Evolutionary conservation across 2,888 invertebrate genomes (phyloP), one percentile per base, ranked within the genome.

Genomic region (Podotricha telesiphe): DNA sequence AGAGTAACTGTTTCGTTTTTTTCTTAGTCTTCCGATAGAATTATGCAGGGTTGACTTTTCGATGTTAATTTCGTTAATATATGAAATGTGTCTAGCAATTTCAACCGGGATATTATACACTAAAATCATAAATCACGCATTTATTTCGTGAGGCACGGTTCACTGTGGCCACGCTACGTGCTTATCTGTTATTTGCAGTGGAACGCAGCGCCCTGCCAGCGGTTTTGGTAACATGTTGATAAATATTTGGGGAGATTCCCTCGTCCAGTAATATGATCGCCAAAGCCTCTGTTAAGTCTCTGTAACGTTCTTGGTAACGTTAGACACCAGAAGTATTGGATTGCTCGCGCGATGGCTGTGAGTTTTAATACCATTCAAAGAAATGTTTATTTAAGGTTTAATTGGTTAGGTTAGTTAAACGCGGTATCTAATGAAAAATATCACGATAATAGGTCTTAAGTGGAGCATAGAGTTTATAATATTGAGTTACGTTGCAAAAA

Each of bases 161-260:
- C 76, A 79, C 76, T 87, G 87, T 79, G 89, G 88, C 83, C 80
- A 78, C 80, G 79, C 84, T 81, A 86, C 88, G 89, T 88, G 91
- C 89, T 92, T 91, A 92, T 91, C 92, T 87, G 85, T 81, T 88
- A 85, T 89, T 91, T 87, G 91, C 89, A 90, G 86, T 78, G 81
- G 78, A 84, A 86, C 81, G 82, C 80, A 80, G 77, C 77, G 80
- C 79, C 78, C 78, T 74, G 72, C 69, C 75, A 74, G 81, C 79
- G 83, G 84, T 84, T 86, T 87, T 82, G 83, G 84, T 77, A 85
- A 82, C 83, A 84, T 82, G 82, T 85, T 86, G 88, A 88, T 89
- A 89, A 90, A 90, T 88, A 89, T 90, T 88, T 82, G 82, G 80
- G 81, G 79, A 76, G 79, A 78, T 70, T 69, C 66, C 45, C 67